These are phyloP conservation scores for Nemopilema nomurai DNA, from an alignment of 30 jellyfish, hydroid and myxozoan genomes.

Conservation along the genomic window DNA sequence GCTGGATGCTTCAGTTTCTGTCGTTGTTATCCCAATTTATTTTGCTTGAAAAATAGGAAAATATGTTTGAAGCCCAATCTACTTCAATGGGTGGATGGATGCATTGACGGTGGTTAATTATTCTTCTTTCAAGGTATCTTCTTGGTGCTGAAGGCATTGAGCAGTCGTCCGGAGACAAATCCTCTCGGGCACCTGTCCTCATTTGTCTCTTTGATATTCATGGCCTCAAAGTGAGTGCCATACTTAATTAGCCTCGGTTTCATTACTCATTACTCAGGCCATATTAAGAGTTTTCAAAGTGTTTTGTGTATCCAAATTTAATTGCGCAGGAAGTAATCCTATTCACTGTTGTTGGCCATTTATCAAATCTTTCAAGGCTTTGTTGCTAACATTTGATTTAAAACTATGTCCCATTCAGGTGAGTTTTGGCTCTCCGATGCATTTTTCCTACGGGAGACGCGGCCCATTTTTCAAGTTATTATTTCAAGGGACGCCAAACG, in stretches of 20 bases:
- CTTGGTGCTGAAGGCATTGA: conserved; percentile 93
- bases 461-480: conserved; percentile 92
- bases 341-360: too few species aligned
- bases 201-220: conserved; percentile 61
- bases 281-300: not conserved
- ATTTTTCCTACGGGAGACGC: conserved; percentile 94
- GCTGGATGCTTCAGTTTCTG: too few species aligned
- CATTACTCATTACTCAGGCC: too few species aligned
- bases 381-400: not conserved
- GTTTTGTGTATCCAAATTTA: too few species aligned
- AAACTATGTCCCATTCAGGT: conserved; percentile 47
- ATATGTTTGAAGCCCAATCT: too few species aligned
- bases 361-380: not conserved
- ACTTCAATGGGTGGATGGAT: too few species aligned
- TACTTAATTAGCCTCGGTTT: too few species aligned
- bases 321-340: too few species aligned
- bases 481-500: conserved; percentile 81
- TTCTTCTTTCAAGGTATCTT: conserved; percentile 55
- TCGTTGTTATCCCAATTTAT: too few species aligned
- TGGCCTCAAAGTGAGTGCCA: conserved; percentile 54
- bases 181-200: conserved; percentile 77
- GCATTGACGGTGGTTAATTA: too few species aligned
- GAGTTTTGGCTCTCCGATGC: conserved; percentile 74
- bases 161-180: conserved; percentile 46
- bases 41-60: too few species aligned